Evolutionary conservation across 2,113 vertebrate species (phyloP).

Genomic region (Cavia aperea): DNA sequence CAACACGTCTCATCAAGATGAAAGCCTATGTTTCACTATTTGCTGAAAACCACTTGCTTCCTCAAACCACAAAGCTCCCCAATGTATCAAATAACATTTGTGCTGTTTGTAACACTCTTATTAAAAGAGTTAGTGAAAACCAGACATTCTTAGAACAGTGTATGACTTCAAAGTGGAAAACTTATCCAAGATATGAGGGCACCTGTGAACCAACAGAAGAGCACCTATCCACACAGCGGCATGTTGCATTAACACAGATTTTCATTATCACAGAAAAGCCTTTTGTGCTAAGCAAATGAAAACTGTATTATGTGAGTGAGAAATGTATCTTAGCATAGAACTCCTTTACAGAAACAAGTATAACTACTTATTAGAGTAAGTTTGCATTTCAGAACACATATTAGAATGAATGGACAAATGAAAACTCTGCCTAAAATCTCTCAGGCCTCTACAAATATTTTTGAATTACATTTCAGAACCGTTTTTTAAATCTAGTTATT

Average conservation of each 20-base stretch:
- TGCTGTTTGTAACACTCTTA: background rate
- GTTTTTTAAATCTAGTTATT: background rate
- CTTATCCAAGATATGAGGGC: background rate
- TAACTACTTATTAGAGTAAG: background rate
- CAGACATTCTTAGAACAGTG: constrained; percentile 4
- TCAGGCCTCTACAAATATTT: background rate
- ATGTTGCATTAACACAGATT: background rate
- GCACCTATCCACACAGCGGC: background rate
- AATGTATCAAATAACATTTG: background rate
- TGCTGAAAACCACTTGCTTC: background rate
- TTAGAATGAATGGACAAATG: background rate
- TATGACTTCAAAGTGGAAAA: background rate
- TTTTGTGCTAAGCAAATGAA: background rate
- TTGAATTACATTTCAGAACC: background rate
- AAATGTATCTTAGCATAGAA: background rate
- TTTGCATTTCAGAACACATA: background rate
- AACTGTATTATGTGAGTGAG: accelerated
- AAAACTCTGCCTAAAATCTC: background rate
- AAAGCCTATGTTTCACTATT: constrained; percentile 2
- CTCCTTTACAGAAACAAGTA: background rate
- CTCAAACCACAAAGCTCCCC: background rate
- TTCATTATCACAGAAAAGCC: background rate
- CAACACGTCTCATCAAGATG: background rate
- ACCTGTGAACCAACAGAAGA: background rate
- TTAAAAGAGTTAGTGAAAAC: constrained; percentile 27